Percentiles rank a stretch among this genome's conserved stretches.
phyloP scores from a whole-genome alignment of 2,888 invertebrate genomes.

The Drosophila imparisetae region DNA sequence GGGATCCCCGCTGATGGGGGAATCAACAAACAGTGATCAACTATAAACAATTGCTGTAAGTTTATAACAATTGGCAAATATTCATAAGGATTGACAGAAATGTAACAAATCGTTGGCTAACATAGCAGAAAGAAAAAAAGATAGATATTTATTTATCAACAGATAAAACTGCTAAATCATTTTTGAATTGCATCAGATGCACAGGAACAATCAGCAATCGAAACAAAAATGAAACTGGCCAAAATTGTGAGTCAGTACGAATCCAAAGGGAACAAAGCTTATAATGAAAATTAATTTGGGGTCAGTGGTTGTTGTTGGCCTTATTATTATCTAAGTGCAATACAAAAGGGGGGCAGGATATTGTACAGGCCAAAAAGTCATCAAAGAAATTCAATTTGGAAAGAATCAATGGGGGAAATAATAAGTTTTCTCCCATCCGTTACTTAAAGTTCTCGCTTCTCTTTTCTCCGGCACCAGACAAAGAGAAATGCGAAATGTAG shows the following conservation, averaged over 20 bases:
- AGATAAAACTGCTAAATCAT: slow-evolving; percentile 8
- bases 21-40: neutral
- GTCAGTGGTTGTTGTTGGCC: slow-evolving; percentile 18
- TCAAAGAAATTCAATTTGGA: slow-evolving; percentile 70
- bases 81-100: slow-evolving; percentile 22
- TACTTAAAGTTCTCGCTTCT: slow-evolving; percentile 13
- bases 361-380: slow-evolving; percentile 51
- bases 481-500: slow-evolving; percentile 11
- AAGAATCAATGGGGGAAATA: slow-evolving; percentile 36
- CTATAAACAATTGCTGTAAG: neutral
- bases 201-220: slow-evolving; percentile 25
- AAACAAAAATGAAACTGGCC: slow-evolving; percentile 43
- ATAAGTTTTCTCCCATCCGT: slow-evolving; percentile 23
- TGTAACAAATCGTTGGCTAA: slow-evolving; percentile 7
- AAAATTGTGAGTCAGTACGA: slow-evolving; percentile 12
- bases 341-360: neutral
- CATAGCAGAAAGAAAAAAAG: neutral
- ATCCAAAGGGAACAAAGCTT: slow-evolving; percentile 20
- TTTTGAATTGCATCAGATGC: slow-evolving; percentile 16
- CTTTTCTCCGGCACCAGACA: slow-evolving; percentile 1
- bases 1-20: neutral
- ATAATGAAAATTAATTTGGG: slow-evolving; percentile 56
- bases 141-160: neutral
- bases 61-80: slow-evolving; percentile 11
- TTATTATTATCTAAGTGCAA: slow-evolving; percentile 30